phyloP scores from a whole-genome alignment of 2,888 invertebrate genomes.

The Frankliniella fusca region DNA sequence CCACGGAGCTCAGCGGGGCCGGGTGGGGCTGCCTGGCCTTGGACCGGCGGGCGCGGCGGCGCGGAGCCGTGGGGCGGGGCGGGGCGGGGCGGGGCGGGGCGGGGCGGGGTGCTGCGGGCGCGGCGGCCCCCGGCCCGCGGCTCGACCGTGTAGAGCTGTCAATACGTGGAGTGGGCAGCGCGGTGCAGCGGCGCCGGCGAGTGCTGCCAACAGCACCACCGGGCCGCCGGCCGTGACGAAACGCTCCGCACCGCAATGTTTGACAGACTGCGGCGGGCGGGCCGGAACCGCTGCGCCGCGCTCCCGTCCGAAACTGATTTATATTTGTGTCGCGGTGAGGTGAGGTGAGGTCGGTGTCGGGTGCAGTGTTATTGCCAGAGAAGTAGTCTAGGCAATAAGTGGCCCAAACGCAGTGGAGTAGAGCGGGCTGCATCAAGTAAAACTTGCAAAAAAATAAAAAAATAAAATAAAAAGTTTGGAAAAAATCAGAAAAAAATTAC shows the following conservation, averaged over 20 bases:
- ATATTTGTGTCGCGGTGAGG: too few relatives aligned
- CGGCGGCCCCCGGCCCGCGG: neutral
- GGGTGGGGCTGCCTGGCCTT: neutral
- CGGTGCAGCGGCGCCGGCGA: neutral
- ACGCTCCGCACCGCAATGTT: conserved; percentile 5
- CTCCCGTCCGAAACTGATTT: too few relatives aligned
- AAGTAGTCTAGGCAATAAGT: too few relatives aligned
- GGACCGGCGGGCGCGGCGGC: neutral
- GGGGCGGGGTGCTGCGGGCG: neutral
- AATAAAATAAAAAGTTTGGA: too few relatives aligned
- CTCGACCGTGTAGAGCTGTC: neutral
- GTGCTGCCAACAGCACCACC: neutral
- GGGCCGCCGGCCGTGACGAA: neutral
- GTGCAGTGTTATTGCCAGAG: too few relatives aligned
- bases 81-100: neutral
- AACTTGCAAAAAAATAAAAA: too few relatives aligned
- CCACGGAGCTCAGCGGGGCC: neutral
- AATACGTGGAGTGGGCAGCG: neutral
- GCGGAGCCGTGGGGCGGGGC: neutral
- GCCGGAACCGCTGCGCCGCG: neutral
- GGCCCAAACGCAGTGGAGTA: too few relatives aligned
- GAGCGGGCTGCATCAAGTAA: too few relatives aligned
- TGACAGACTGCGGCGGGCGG: neutral
- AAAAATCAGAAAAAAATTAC: too few relatives aligned
- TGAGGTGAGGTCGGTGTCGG: too few relatives aligned